Evolutionary conservation across 2,888 invertebrate species (phyloP).

Genomic region (Plagiodera versicolora): DNA sequence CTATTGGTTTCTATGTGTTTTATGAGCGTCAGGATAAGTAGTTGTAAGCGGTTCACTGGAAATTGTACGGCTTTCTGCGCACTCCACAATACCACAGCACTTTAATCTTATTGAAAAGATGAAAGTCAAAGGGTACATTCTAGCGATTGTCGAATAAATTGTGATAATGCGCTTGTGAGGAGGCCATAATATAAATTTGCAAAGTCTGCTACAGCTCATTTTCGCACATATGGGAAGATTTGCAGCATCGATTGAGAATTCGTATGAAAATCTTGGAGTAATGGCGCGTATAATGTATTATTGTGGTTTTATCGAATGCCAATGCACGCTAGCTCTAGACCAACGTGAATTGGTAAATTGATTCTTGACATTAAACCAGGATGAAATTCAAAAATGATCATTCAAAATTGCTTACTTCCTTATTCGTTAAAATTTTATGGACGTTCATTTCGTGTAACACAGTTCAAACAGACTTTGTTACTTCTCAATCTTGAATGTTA

Average conservation of each 20-base stretch:
- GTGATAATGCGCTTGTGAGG: slow-evolving; percentile 30
- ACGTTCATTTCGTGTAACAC: too few species aligned
- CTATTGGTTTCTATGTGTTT: slow-evolving; percentile 41
- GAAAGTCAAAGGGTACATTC: slow-evolving; percentile 35
- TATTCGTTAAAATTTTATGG: too few species aligned
- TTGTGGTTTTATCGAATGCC: slow-evolving; percentile 23
- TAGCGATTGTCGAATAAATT: slow-evolving; percentile 33
- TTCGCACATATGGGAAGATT: slow-evolving; percentile 27
- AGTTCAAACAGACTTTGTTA: too few species aligned
- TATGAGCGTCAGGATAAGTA: slow-evolving; percentile 38
- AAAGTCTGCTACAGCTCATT: slow-evolving; percentile 25
- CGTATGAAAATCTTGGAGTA: slow-evolving; percentile 22
- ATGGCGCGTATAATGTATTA: slow-evolving; percentile 19
- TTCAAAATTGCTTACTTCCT: too few species aligned
- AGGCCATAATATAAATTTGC: slow-evolving; percentile 31
- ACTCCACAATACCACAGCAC: slow-evolving; percentile 18
- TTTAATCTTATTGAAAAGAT: slow-evolving; percentile 34
- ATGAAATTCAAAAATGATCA: too few species aligned
- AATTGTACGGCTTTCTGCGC: slow-evolving; percentile 32
- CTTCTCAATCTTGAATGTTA: too few species aligned
- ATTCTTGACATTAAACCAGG: too few species aligned
- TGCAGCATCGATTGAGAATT: slow-evolving; percentile 24
- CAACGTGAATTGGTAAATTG: too few species aligned
- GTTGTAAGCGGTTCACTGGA: slow-evolving; percentile 37
- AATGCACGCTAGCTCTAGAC: too few species aligned